These are phyloP conservation scores for Cephus pulcher DNA, from an alignment of 2,888 invertebrate genomes.

Conservation along the genomic window DNA sequence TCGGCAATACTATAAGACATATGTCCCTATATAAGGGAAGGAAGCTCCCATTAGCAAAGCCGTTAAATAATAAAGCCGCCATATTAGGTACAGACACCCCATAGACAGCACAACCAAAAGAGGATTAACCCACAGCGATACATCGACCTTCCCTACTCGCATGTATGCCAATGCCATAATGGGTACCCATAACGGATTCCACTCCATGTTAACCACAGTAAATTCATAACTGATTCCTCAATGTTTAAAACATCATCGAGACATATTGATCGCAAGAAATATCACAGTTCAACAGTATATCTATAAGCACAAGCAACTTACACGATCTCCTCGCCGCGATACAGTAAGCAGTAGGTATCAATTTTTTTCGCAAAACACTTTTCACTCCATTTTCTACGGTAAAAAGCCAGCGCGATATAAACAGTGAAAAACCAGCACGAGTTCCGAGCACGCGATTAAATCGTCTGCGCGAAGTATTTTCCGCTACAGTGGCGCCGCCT, in stretches of 20 bases:
- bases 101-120: conserved; percentile 43
- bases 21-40: not conserved
- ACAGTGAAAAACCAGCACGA: not conserved
- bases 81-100: conserved; percentile 50
- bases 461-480: not conserved
- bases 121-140: conserved; percentile 59
- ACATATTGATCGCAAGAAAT: not conserved
- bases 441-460: not conserved
- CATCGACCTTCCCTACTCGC: conserved; percentile 28
- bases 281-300: not conserved
- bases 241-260: not conserved
- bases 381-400: not conserved
- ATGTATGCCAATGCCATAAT: not conserved
- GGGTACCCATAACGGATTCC: not conserved
- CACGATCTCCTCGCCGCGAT: not conserved
- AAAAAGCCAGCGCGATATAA: not conserved
- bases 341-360: not conserved
- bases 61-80: conserved; percentile 61
- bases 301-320: not conserved
- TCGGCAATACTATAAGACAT: not conserved
- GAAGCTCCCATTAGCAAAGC: conserved; percentile 48
- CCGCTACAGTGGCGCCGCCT: not conserved
- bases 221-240: not conserved
- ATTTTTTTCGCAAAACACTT: not conserved
- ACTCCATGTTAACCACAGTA: not conserved